phyloP scores from a whole-genome alignment of 2,888 invertebrate genomes.

The Theretra japonica region DNA sequence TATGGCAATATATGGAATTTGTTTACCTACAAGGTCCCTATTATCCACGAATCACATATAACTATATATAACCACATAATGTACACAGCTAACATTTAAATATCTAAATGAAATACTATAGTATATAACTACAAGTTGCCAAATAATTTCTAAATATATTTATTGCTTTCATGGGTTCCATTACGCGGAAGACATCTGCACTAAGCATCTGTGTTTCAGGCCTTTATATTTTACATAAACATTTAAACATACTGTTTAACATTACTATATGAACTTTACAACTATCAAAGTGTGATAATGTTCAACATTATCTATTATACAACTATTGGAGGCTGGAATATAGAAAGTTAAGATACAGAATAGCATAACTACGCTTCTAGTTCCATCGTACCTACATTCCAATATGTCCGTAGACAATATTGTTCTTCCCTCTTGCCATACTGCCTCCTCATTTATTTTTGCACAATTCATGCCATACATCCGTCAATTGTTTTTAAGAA shows the following conservation, averaged over 20 bases:
- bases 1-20: constrained; percentile 49
- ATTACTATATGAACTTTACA: constrained; percentile 2
- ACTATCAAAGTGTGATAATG: neutral
- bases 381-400: neutral
- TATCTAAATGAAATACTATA: constrained; percentile 49
- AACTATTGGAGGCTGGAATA: constrained; percentile 14
- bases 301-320: constrained; percentile 4
- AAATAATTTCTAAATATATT: constrained; percentile 56
- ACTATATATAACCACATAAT: constrained; percentile 39
- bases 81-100: constrained; percentile 59
- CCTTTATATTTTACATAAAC: constrained; percentile 27
- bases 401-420: neutral
- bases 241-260: constrained; percentile 12
- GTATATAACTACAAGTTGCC: constrained; percentile 49
- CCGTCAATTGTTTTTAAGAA: neutral
- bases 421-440: constrained; percentile 1
- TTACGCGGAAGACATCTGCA: constrained; percentile 71
- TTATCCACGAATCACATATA: constrained; percentile 39
- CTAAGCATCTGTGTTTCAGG: constrained; percentile 33
- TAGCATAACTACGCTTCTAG: constrained; percentile 2
- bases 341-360: constrained; percentile 14
- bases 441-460: neutral
- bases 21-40: constrained; percentile 58
- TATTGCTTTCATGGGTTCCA: constrained; percentile 73
- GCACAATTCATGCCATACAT: neutral